These are phyloP conservation scores for Phacellophora camtschatica DNA, from an alignment of 30 jellyfish, hydroid and myxozoan genomes.

Conservation along the genomic window DNA sequence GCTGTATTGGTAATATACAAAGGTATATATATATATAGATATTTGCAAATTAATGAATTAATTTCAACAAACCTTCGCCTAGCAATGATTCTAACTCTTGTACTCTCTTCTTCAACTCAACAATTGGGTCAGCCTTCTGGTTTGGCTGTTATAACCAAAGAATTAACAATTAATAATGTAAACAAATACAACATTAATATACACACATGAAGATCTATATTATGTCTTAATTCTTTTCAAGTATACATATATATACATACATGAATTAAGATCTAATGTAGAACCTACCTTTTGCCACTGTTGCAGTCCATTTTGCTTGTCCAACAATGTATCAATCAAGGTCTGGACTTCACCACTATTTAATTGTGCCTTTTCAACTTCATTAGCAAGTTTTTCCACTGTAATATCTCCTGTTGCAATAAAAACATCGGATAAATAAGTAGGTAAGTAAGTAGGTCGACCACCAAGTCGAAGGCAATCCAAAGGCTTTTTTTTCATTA, in stretches of 20 bases:
- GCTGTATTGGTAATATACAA: too few relatives aligned
- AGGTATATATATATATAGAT: too few relatives aligned
- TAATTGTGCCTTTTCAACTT: slow-evolving; percentile 62
- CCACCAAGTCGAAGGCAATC: too few relatives aligned
- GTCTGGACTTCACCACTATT: slow-evolving; percentile 73
- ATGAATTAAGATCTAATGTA: background rate
- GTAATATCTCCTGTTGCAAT: background rate
- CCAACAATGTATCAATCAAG: slow-evolving; percentile 78
- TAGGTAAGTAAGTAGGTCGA: too few relatives aligned
- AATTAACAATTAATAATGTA: background rate
- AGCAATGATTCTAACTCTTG: slow-evolving; percentile 67
- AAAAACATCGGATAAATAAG: too few relatives aligned
- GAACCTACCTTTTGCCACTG: slow-evolving; percentile 82
- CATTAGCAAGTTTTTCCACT: slow-evolving; percentile 65
- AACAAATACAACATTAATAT: too few relatives aligned
- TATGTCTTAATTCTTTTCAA: too few relatives aligned
- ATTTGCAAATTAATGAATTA: too few relatives aligned
- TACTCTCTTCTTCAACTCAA: slow-evolving; percentile 61
- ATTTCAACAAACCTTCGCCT: too few relatives aligned
- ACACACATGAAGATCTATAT: too few relatives aligned
- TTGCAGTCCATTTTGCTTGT: slow-evolving; percentile 82
- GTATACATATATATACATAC: too few relatives aligned
- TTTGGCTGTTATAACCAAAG: slow-evolving; percentile 53
- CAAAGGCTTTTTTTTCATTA: too few relatives aligned
- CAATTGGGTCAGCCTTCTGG: slow-evolving; percentile 83